Conservation (phyloP, 2,888 invertebrate species). For the Morinoia aosen region DNA sequence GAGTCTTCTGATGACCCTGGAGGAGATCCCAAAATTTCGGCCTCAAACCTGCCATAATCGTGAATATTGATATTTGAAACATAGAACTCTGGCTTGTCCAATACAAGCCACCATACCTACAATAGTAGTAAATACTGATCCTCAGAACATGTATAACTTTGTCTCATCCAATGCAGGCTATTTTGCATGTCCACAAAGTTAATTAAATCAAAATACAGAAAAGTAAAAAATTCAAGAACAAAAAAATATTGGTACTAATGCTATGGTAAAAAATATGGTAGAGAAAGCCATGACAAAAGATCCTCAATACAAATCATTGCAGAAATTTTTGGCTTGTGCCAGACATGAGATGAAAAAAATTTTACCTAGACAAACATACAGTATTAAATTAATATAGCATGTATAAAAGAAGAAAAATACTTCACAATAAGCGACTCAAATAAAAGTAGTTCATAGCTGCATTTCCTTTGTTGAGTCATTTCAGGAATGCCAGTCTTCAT, state of each 20-base stretch:
- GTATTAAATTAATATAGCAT: too few species aligned
- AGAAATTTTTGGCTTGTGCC: neutral
- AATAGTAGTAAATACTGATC: neutral
- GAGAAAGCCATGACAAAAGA: neutral
- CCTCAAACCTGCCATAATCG: conserved; percentile 48
- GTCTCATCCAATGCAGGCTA: too few species aligned
- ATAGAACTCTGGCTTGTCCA: neutral
- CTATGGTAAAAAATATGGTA: neutral
- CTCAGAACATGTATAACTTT: too few species aligned
- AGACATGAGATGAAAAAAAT: too few species aligned
- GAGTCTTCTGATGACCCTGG: neutral
- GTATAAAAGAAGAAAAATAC: too few species aligned
- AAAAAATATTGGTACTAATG: neutral
- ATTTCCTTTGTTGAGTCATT: too few species aligned
- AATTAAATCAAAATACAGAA: neutral
- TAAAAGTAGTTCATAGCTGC: too few species aligned
- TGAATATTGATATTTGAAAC: too few species aligned
- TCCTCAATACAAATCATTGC: neutral
- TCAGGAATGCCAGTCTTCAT: too few species aligned
- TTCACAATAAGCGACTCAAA: too few species aligned
- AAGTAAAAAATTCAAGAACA: neutral
- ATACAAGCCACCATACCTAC: neutral
- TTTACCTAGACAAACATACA: too few species aligned
- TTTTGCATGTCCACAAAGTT: neutral
- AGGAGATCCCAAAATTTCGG: conserved; percentile 44